Conservation (phyloP, 2,113 vertebrate genomes). For the Chaenocephalus aceratus region DNA sequence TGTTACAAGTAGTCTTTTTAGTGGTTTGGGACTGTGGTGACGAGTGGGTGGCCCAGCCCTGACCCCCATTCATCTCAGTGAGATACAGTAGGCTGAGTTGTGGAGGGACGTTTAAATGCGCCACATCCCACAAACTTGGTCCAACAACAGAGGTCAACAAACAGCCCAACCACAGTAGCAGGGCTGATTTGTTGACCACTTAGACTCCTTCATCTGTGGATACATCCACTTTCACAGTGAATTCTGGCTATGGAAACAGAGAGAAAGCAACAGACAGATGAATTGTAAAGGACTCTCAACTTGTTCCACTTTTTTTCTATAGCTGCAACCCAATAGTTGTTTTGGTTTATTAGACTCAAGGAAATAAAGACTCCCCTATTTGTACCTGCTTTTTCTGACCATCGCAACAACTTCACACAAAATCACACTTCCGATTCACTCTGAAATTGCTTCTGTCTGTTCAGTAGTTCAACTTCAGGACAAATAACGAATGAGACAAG, state of each 20-base stretch:
- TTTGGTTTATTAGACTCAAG: background rate
- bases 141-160: background rate
- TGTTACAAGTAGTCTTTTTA: conserved; percentile 35
- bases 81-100: conserved; percentile 29
- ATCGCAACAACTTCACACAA: background rate
- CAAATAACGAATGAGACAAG: background rate
- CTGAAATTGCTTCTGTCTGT: background rate
- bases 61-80: conserved; percentile 59
- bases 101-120: conserved; percentile 34
- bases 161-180: background rate
- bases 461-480: background rate
- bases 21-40: conserved; percentile 46
- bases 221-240: conserved; percentile 3
- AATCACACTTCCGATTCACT: background rate
- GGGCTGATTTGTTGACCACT: background rate
- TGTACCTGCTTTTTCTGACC: background rate
- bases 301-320: background rate
- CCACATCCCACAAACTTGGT: conserved; percentile 5
- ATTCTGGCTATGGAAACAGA: background rate
- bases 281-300: background rate
- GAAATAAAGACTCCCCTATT: background rate
- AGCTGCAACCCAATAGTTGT: background rate
- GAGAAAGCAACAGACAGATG: background rate
- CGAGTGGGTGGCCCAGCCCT: conserved; percentile 48
- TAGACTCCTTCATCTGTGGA: background rate